Evolutionary conservation across 2,888 invertebrate genomes (phyloP).

Genomic region (Trichopria drosophilae): DNA sequence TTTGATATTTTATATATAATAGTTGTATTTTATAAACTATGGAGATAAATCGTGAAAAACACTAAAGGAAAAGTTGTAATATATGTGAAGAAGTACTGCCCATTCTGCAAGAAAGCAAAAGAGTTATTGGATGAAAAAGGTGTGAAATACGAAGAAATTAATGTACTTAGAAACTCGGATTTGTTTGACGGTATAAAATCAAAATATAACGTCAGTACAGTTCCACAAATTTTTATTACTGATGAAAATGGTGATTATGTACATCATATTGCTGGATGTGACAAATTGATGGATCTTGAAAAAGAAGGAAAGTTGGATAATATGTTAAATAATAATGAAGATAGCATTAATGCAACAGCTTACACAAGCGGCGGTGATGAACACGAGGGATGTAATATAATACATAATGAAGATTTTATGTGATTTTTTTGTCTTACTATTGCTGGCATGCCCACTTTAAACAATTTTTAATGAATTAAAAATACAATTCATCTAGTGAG

Average conservation of each 20-base stretch:
- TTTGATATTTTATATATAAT: slow-evolving; percentile 25
- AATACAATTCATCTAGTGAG: slow-evolving; percentile 23
- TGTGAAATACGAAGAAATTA: slow-evolving; percentile 24
- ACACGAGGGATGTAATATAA: slow-evolving; percentile 12
- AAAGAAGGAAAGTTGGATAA: slow-evolving; percentile 22
- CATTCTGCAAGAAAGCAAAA: slow-evolving; percentile 24
- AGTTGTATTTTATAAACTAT: slow-evolving; percentile 23
- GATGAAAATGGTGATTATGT: no score
- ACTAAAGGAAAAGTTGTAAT: no score
- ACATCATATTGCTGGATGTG: slow-evolving; percentile 18
- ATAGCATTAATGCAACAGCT: slow-evolving; percentile 16
- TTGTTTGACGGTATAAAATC: slow-evolving; percentile 24
- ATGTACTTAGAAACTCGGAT: slow-evolving; percentile 24
- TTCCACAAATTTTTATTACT: slow-evolving; percentile 22
- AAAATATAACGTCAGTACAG: slow-evolving; percentile 26
- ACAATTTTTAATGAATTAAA: slow-evolving; percentile 23
- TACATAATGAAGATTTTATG: slow-evolving; percentile 23
- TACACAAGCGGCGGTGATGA: slow-evolving; percentile 18
- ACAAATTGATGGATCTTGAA: slow-evolving; percentile 24
- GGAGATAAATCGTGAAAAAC: slow-evolving; percentile 25
- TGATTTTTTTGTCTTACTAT: slow-evolving; percentile 22
- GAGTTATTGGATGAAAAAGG: slow-evolving; percentile 24
- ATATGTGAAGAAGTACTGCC: slow-evolving; percentile 24
- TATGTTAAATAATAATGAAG: slow-evolving; percentile 22
- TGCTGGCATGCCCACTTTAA: slow-evolving; percentile 21